Evolutionary conservation across 2,113 vertebrate species (phyloP).

Genomic region (Muntiacus muntjak): DNA sequence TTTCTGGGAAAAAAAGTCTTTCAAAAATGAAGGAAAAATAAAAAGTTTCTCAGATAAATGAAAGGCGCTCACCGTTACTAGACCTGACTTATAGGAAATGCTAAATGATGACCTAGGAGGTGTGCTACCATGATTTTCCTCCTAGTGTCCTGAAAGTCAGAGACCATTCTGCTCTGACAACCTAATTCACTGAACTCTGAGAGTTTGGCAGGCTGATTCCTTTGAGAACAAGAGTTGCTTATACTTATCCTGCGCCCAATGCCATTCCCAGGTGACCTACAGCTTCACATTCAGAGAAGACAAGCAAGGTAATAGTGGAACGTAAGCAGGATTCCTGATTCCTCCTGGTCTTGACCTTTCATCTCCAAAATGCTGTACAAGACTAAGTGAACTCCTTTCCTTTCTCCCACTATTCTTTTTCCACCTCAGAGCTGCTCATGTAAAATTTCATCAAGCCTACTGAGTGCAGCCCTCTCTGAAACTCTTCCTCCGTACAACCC

Average conservation of each 20-base stretch:
- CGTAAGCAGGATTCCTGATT: background rate
- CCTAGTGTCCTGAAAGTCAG: background rate
- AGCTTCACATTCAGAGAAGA: background rate
- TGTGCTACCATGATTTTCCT: background rate
- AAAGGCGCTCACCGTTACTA: background rate
- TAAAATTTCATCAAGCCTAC: background rate
- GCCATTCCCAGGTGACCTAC: background rate
- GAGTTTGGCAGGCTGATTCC: background rate
- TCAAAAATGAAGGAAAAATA: background rate
- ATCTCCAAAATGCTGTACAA: background rate
- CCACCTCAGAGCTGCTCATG: background rate
- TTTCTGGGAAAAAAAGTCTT: background rate
- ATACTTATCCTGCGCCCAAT: background rate
- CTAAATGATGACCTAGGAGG: background rate
- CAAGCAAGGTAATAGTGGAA: background rate
- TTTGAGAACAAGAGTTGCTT: background rate
- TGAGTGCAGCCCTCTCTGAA: background rate
- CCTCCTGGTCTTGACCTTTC: background rate
- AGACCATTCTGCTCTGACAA: background rate
- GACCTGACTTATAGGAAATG: background rate
- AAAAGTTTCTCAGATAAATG: background rate
- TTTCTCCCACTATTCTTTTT: background rate
- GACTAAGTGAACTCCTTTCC: accelerated
- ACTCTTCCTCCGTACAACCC: background rate
- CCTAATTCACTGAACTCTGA: background rate